These are phyloP conservation scores for Esox lucius DNA, from an alignment of 2,797 vertebrate genomes.

Conservation along the genomic window DNA sequence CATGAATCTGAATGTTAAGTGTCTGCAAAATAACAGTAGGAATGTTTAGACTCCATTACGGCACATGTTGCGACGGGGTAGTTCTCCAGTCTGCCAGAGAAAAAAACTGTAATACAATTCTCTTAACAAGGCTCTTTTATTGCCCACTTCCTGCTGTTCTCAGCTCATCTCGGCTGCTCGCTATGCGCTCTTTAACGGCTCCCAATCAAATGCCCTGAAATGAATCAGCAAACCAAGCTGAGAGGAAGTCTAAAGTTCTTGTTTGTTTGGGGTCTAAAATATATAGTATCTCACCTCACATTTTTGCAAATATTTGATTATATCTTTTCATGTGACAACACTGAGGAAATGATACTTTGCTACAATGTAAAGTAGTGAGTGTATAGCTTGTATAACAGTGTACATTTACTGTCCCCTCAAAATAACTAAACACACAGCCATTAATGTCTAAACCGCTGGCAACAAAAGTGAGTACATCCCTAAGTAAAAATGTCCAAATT, in stretches of 20 bases:
- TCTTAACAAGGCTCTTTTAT: conserved; percentile 66
- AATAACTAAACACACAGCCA: no score
- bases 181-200: conserved; percentile 54
- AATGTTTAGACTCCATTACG: conserved; percentile 25
- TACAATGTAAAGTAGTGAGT: no score
- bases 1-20: conserved; percentile 32
- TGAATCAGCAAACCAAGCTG: conserved; percentile 26
- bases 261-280: neutral
- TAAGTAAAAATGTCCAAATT: no score
- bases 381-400: no score
- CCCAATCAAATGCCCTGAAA: conserved; percentile 53
- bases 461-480: no score
- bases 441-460: no score
- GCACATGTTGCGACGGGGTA: conserved; percentile 52
- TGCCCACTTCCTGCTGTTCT: conserved; percentile 63
- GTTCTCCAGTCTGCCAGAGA: conserved; percentile 45
- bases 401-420: no score
- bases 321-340: no score
- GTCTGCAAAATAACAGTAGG: conserved; percentile 38
- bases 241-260: conserved; percentile 8
- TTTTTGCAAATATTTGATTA: no score
- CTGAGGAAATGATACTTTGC: no score
- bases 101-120: conserved; percentile 60
- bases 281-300: no score
- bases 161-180: conserved; percentile 55